phyloP scores from a whole-genome alignment of 1,140 invertebrate species.

The Ostrea edulis region DNA sequence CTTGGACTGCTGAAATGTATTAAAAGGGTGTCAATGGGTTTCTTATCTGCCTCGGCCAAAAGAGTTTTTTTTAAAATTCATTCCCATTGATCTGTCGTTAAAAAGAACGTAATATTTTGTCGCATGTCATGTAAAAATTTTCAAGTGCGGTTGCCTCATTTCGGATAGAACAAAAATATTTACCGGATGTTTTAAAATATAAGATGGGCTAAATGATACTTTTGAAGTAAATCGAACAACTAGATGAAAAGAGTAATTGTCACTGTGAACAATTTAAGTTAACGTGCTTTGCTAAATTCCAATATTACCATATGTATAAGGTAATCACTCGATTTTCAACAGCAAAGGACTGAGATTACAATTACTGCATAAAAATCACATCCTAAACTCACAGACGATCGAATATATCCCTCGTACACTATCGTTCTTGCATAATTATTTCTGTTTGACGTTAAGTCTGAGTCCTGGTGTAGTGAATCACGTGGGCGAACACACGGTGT shows the following conservation, averaged over 20 bases:
- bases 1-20: slow-evolving; percentile 20
- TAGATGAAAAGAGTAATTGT: too few relatives aligned
- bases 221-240: too few relatives aligned
- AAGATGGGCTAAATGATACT: too few relatives aligned
- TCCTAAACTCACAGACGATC: too few relatives aligned
- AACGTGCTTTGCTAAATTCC: too few relatives aligned
- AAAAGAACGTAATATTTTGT: slow-evolving; percentile 8
- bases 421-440: neutral
- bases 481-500: neutral
- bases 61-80: neutral
- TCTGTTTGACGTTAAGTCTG: neutral
- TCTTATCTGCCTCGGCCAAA: slow-evolving; percentile 23
- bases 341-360: too few relatives aligned
- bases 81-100: neutral
- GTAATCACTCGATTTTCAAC: too few relatives aligned
- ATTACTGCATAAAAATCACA: too few relatives aligned
- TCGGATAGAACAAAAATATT: neutral
- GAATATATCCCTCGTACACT: neutral
- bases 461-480: neutral
- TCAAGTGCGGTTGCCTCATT: neutral
- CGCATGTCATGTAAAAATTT: neutral
- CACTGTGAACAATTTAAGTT: too few relatives aligned
- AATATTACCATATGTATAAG: too few relatives aligned
- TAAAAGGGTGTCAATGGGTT: slow-evolving; percentile 33
- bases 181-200: too few relatives aligned